Evolutionary conservation across 2,113 vertebrate species (phyloP).

Genomic region (Pardalotus punctatus): DNA sequence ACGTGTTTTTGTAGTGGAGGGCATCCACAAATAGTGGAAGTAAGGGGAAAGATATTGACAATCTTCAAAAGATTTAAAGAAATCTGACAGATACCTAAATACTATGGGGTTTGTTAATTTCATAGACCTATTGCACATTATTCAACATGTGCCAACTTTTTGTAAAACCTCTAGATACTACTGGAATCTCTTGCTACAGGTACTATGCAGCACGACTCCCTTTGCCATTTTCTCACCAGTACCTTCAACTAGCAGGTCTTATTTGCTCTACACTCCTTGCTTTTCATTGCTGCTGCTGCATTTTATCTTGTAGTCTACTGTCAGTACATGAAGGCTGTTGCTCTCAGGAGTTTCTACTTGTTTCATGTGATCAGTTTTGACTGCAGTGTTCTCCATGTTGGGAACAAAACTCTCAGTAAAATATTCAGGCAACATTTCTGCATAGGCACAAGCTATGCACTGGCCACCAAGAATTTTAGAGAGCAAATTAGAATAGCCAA

Average conservation of each 20-base stretch:
- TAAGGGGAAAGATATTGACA: not conserved
- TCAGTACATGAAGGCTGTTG: not conserved
- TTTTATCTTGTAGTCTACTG: not conserved
- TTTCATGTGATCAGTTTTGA: conserved; percentile 9
- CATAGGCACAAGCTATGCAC: not conserved
- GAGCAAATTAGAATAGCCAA: not conserved
- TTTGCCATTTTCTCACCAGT: not conserved
- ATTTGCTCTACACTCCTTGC: not conserved
- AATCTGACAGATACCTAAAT: not conserved
- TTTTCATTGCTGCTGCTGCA: not conserved
- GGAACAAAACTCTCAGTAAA: conserved; percentile 15
- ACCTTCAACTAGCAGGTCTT: not conserved
- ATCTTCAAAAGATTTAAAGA: not conserved
- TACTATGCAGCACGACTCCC: not conserved
- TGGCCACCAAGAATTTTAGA: not conserved
- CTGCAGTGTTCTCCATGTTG: not conserved
- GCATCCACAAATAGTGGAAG: not conserved
- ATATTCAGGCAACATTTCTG: conserved; percentile 25
- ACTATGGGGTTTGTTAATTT: not conserved
- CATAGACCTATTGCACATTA: not conserved
- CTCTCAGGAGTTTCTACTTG: not conserved
- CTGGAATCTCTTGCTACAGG: not conserved
- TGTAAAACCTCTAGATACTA: not conserved
- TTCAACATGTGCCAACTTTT: not conserved
- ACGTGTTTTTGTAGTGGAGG: not conserved